These are phyloP conservation scores for Melieria omissa DNA, from an alignment of 2,888 invertebrate genomes.

Conservation along the genomic window DNA sequence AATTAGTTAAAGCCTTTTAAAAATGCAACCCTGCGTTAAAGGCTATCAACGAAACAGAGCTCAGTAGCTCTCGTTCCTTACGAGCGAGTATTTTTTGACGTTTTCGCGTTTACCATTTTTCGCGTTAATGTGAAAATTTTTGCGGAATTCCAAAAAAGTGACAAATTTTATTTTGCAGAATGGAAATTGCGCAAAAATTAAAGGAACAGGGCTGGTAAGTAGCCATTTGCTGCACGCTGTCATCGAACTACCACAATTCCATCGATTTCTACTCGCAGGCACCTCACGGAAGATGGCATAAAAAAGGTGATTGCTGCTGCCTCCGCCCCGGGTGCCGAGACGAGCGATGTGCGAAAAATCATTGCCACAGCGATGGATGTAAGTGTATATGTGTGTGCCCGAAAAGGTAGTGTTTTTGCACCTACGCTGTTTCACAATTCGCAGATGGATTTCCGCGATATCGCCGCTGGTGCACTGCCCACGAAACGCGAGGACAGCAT, in stretches of 20 bases:
- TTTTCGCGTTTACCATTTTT: background rate
- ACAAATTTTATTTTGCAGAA: conserved; percentile 55
- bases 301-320: conserved; percentile 75
- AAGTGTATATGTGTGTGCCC: conserved; percentile 65
- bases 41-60: too few relatives aligned
- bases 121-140: conserved; percentile 3
- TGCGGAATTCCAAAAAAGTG: background rate
- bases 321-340: conserved; percentile 34
- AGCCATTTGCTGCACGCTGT: background rate
- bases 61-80: too few relatives aligned
- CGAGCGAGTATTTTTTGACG: background rate
- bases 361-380: conserved; percentile 78
- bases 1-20: too few relatives aligned
- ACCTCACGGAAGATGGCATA: conserved; percentile 78
- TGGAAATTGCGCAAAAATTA: conserved; percentile 74
- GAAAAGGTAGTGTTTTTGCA: conserved; percentile 4
- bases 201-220: conserved; percentile 76
- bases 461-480: conserved; percentile 80
- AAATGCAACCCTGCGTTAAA: too few relatives aligned
- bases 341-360: conserved; percentile 72
- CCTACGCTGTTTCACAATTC: too few relatives aligned
- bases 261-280: conserved; percentile 69
- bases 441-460: conserved; percentile 79
- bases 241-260: background rate
- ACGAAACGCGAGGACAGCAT: conserved; percentile 70